Evolutionary conservation across 2,888 invertebrate species (phyloP).

Genomic region (Capitulum mitella): DNA sequence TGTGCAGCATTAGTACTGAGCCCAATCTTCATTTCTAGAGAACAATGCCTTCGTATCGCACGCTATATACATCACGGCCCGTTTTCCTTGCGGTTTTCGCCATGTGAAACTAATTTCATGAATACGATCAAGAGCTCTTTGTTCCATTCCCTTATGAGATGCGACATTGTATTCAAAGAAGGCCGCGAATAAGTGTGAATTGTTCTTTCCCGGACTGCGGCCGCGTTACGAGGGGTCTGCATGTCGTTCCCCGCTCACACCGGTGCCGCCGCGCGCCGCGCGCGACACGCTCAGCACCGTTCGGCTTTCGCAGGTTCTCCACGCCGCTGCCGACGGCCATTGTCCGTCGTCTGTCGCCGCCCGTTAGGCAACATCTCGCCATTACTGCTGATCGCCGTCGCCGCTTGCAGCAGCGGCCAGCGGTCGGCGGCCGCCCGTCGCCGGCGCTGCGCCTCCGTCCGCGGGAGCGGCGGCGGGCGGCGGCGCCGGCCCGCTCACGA

Average conservation of each 20-base stretch:
- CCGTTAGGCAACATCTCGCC: not conserved
- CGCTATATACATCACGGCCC: too few relatives aligned
- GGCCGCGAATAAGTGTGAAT: conserved; percentile 14
- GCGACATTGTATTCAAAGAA: not conserved
- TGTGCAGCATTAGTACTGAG: too few relatives aligned
- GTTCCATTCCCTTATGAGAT: not conserved
- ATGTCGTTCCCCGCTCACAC: not conserved
- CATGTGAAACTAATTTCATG: not conserved
- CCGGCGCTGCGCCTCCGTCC: not conserved
- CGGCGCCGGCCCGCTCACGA: not conserved
- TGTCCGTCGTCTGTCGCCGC: not conserved
- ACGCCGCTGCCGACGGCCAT: not conserved
- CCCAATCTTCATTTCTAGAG: too few relatives aligned
- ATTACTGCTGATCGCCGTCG: not conserved
- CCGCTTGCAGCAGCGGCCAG: not conserved
- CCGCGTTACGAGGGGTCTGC: not conserved
- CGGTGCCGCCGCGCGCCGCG: not conserved
- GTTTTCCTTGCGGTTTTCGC: too few relatives aligned
- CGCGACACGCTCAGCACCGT: too few relatives aligned
- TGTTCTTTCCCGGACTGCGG: not conserved
- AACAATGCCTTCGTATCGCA: too few relatives aligned
- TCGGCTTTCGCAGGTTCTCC: not conserved
- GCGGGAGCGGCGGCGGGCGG: not conserved
- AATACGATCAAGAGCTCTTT: not conserved
- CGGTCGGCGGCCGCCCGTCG: not conserved